Percentiles rank a stretch among this genome's conserved stretches.
These are phyloP conservation scores for Lepidonotus clava DNA, from an alignment of 2,888 invertebrate species.

Conservation along the genomic window DNA sequence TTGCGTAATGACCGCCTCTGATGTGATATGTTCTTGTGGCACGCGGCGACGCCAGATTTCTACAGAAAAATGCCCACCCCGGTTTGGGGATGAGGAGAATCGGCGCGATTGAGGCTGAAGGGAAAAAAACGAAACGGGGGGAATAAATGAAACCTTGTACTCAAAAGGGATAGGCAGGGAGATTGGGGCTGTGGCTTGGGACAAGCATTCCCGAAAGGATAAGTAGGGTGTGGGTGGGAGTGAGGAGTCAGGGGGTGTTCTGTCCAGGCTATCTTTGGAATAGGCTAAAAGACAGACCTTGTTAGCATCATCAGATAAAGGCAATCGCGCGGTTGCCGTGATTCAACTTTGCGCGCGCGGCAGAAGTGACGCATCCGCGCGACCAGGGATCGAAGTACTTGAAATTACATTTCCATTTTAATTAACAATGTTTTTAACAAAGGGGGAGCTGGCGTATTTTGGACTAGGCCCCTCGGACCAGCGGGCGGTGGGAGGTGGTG, in stretches of 20 bases:
- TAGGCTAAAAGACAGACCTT: conserved; percentile 21
- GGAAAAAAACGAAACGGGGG: background rate
- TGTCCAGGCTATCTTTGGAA: background rate
- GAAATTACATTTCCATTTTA: conserved; percentile 52
- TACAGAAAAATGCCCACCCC: background rate
- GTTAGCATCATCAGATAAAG: conserved; percentile 31
- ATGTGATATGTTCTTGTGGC: conserved; percentile 51
- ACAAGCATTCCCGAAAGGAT: background rate
- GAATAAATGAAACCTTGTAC: background rate
- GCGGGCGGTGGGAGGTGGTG: background rate
- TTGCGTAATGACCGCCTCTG: conserved; percentile 31
- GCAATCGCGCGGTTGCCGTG: conserved; percentile 26
- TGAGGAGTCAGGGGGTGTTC: background rate
- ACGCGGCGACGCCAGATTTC: background rate
- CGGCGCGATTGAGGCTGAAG: background rate
- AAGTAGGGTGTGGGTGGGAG: background rate
- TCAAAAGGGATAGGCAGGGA: background rate
- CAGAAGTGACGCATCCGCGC: conserved; percentile 46
- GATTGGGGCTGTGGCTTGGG: background rate
- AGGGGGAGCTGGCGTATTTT: conserved; percentile 18
- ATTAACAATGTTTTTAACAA: conserved; percentile 36
- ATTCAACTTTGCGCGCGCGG: conserved; percentile 33
- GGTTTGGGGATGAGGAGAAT: background rate
- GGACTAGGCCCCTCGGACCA: background rate
- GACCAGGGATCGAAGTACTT: conserved; percentile 45